Percentiles rank a stretch among this genome's conserved stretches.
phyloP scores from a whole-genome alignment of 2,888 invertebrate genomes.

The Halictus quadricinctus region DNA sequence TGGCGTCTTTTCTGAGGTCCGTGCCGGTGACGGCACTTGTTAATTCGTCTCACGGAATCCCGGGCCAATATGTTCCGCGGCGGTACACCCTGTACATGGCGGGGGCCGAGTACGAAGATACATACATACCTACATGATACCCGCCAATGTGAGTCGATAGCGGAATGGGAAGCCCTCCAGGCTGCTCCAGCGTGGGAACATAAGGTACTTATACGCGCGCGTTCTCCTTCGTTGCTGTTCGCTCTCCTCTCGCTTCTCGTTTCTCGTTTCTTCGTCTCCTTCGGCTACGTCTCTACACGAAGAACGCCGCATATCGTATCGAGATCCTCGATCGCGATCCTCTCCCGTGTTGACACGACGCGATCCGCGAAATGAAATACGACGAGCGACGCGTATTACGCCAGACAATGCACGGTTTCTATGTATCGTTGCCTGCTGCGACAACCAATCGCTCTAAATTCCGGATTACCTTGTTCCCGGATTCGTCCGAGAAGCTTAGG shows the following conservation, averaged over 20 bases:
- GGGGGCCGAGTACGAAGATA: constrained; percentile 71
- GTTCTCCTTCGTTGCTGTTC: neutral
- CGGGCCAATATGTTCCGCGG: constrained; percentile 69
- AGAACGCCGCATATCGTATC: constrained; percentile 48
- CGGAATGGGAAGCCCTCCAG: constrained; percentile 78
- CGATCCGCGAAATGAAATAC: constrained; percentile 49
- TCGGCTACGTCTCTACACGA: constrained; percentile 63
- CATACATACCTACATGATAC: constrained; percentile 75
- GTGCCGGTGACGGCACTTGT: constrained; percentile 49
- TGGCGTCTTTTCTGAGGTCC: constrained; percentile 34
- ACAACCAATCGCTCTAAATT: constrained; percentile 11
- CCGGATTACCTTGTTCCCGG: neutral
- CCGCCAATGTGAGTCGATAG: constrained; percentile 76
- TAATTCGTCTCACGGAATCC: constrained; percentile 70
- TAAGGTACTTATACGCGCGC: constrained; percentile 67
- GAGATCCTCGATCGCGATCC: constrained; percentile 59
- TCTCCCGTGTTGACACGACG: constrained; percentile 52
- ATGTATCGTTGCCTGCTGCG: neutral
- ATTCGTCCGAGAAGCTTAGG: neutral
- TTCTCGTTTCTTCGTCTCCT: constrained; percentile 56
- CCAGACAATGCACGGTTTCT: constrained; percentile 5
- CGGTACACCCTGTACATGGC: constrained; percentile 75
- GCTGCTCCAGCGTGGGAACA: constrained; percentile 80
- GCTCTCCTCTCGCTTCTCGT: neutral
- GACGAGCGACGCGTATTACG: constrained; percentile 68